A percentile compares a stretch with the other conserved stretches of the same genome.
Conservation (phyloP, 2,888 invertebrate genomes). For the Hydroisotoma schaefferi region DNA sequence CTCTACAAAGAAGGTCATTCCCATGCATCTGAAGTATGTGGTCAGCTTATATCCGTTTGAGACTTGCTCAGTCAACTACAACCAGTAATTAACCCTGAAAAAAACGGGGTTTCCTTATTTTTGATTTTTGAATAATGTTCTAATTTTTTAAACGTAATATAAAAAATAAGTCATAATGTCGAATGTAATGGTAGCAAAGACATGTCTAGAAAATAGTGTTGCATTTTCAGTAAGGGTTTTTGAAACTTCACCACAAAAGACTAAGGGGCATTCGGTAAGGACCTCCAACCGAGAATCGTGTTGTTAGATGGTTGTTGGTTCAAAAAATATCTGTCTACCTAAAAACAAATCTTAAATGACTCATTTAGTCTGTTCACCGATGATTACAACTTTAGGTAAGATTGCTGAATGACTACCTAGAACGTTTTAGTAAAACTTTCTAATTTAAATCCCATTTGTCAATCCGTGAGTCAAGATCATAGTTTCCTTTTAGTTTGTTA, state of each 20-base stretch:
- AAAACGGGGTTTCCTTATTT: background rate
- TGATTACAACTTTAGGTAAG: background rate
- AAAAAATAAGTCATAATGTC: background rate
- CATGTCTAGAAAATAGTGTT: background rate
- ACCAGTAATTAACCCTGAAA: constrained; percentile 4
- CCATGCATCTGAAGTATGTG: constrained; percentile 8
- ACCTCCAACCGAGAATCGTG: too few relatives aligned
- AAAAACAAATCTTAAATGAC: background rate
- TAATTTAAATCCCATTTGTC: constrained; percentile 5
- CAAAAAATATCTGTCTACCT: too few relatives aligned
- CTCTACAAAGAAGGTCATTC: constrained; percentile 15
- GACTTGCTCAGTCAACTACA: background rate
- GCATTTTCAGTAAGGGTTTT: too few relatives aligned
- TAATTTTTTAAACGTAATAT: background rate
- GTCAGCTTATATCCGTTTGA: constrained; percentile 2
- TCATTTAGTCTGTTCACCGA: background rate
- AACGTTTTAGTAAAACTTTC: background rate
- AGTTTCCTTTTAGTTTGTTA: too few relatives aligned
- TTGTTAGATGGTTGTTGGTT: too few relatives aligned
- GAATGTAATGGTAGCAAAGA: background rate
- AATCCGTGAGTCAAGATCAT: too few relatives aligned
- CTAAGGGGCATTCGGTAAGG: too few relatives aligned
- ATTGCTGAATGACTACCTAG: background rate
- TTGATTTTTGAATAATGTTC: background rate
- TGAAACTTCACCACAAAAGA: too few relatives aligned